These are phyloP conservation scores for Parus major DNA, from an alignment of 2,113 vertebrate genomes.

Conservation along the genomic window DNA sequence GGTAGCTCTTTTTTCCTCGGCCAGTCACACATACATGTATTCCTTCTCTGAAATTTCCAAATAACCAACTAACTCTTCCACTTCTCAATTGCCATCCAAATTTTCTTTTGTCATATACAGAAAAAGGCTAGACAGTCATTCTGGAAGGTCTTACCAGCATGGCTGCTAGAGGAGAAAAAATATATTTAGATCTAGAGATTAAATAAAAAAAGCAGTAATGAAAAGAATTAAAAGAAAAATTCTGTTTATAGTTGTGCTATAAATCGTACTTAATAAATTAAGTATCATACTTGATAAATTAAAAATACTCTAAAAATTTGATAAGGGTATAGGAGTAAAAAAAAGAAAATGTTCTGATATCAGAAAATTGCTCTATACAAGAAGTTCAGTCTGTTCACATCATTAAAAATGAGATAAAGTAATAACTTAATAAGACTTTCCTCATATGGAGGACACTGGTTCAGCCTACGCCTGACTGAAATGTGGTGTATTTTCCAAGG, in stretches of 20 bases:
- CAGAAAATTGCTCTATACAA: neutral
- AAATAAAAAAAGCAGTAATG: neutral
- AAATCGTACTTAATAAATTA: neutral
- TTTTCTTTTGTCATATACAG: neutral
- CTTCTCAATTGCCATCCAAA: neutral
- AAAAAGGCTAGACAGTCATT: neutral
- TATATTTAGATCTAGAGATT: neutral
- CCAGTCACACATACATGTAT: neutral
- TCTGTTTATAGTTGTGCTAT: neutral
- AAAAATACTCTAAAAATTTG: neutral
- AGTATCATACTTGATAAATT: neutral
- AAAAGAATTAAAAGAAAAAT: neutral
- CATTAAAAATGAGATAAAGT: neutral
- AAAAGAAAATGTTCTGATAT: neutral
- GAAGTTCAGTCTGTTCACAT: neutral
- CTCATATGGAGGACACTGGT: neutral
- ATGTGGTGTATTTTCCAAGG: neutral
- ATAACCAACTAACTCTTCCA: neutral
- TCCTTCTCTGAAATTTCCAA: neutral
- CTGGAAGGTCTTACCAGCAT: neutral
- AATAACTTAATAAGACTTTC: neutral
- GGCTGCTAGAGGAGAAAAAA: neutral
- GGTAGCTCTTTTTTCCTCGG: neutral
- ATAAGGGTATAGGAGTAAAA: neutral
- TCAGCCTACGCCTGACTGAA: neutral